Conservation (phyloP, 2,888 invertebrate genomes). For the Halocaridina rubra region DNA sequence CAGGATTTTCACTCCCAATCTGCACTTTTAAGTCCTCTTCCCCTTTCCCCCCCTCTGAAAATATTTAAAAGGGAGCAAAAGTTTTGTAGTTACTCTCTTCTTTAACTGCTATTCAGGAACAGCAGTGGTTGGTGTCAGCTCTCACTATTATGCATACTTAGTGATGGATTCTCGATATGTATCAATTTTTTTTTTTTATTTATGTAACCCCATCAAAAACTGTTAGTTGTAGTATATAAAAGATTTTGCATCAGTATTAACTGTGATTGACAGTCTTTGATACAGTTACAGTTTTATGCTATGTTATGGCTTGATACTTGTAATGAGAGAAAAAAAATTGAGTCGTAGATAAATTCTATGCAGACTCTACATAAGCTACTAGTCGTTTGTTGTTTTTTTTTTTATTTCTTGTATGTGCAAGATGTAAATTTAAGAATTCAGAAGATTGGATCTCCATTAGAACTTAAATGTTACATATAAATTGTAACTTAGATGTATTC, state of each 20-base stretch:
- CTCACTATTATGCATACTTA: slow-evolving; percentile 25
- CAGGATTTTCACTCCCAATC: slow-evolving; percentile 29
- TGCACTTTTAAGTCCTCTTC: slow-evolving; percentile 19
- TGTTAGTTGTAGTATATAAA: background rate
- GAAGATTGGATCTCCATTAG: slow-evolving; percentile 56
- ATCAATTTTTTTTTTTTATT: slow-evolving; percentile 23
- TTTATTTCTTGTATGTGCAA: slow-evolving; percentile 56
- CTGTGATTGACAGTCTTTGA: background rate
- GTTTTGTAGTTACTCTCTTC: background rate
- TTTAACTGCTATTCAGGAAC: slow-evolving; percentile 39
- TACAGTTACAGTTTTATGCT: slow-evolving; percentile 3
- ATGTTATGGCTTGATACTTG: background rate
- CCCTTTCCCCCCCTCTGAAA: slow-evolving; percentile 1
- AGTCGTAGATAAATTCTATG: background rate
- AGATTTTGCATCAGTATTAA: background rate
- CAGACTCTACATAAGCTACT: slow-evolving; percentile 46
- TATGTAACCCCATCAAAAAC: background rate
- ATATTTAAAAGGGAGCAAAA: slow-evolving; percentile 19
- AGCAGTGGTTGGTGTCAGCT: slow-evolving; percentile 37
- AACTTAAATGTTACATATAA: slow-evolving; percentile 41
- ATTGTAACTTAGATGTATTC: slow-evolving; percentile 54
- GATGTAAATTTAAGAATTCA: slow-evolving; percentile 58
- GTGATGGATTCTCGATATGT: slow-evolving; percentile 9
- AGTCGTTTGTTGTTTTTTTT: slow-evolving; percentile 56
- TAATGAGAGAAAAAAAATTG: too few species aligned